These are phyloP conservation scores for Ephialtes manifestator DNA, from an alignment of 2,888 invertebrate species.

Conservation along the genomic window DNA sequence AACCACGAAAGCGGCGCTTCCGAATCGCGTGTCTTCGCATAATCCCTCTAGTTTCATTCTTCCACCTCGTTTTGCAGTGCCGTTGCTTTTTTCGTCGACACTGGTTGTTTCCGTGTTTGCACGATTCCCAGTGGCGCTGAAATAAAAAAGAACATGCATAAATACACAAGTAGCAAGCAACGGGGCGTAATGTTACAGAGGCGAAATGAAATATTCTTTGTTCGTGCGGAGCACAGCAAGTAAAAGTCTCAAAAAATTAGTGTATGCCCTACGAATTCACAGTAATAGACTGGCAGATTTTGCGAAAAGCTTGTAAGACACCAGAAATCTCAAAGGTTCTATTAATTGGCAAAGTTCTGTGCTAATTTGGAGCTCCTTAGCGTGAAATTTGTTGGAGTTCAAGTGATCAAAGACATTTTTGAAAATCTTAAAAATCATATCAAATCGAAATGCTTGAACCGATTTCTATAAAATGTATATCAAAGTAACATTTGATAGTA, in stretches of 20 bases:
- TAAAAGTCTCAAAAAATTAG: background rate
- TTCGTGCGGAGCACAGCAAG: background rate
- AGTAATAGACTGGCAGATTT: background rate
- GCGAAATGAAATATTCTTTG: background rate
- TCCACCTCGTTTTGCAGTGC: slow-evolving; percentile 24
- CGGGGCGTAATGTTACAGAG: background rate
- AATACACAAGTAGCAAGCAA: background rate
- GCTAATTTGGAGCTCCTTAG: too few species aligned
- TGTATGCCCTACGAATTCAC: background rate
- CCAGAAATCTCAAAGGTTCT: background rate
- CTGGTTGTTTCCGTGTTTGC: slow-evolving; percentile 23
- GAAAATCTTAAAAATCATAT: too few species aligned
- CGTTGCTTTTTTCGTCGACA: slow-evolving; percentile 31
- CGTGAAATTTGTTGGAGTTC: too few species aligned
- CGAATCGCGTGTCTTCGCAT: slow-evolving; percentile 51
- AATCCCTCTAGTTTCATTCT: slow-evolving; percentile 33
- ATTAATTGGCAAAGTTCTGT: too few species aligned
- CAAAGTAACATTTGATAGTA: too few species aligned
- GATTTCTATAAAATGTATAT: too few species aligned
- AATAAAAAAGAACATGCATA: background rate
- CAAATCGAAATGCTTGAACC: too few species aligned
- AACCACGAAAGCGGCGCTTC: slow-evolving; percentile 6
- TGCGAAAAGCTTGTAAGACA: background rate
- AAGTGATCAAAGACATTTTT: too few species aligned
- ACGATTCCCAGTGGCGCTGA: background rate